A percentile compares a stretch with the other conserved stretches of the same genome.
These are phyloP conservation scores for Cryptus viduatorius DNA, from an alignment of 2,888 invertebrate genomes.

Conservation along the genomic window DNA sequence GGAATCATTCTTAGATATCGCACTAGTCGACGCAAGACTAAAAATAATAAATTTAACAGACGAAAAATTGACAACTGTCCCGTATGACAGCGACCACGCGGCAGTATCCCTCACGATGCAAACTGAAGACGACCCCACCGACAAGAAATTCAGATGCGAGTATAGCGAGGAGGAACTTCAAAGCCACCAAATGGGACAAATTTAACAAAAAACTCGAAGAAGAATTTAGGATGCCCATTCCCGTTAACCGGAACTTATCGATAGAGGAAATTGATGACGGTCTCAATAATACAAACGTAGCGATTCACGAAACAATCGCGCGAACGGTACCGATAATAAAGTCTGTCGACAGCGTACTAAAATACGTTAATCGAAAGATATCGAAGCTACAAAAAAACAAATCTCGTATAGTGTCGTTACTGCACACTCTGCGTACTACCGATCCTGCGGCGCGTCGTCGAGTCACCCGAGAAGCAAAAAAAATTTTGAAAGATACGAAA, in stretches of 20 bases:
- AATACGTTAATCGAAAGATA: no score
- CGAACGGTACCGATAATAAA: not conserved
- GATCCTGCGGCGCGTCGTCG: no score
- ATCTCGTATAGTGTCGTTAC: no score
- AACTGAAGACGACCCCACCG: not conserved
- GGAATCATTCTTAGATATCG: not conserved
- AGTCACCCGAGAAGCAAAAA: no score
- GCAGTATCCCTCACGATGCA: not conserved
- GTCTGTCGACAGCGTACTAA: not conserved
- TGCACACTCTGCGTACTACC: no score
- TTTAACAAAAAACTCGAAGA: not conserved
- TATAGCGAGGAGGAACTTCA: not conserved
- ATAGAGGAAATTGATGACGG: conserved; percentile 2
- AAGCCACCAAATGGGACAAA: conserved; percentile 15
- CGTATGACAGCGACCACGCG: conserved; percentile 36
- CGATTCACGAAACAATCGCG: no score
- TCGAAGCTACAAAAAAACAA: no score
- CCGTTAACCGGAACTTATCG: not conserved
- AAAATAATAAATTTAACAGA: not conserved
- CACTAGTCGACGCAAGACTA: conserved; percentile 1
- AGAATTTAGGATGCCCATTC: not conserved
- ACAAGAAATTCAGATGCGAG: no score
- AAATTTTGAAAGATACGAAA: no score
- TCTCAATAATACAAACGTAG: no score
- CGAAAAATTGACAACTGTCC: not conserved